A percentile compares a stretch with the other conserved stretches of the same genome.
phyloP scores from a whole-genome alignment of 1,140 invertebrate genomes.

The Pseudomyrmex flavicornis region DNA sequence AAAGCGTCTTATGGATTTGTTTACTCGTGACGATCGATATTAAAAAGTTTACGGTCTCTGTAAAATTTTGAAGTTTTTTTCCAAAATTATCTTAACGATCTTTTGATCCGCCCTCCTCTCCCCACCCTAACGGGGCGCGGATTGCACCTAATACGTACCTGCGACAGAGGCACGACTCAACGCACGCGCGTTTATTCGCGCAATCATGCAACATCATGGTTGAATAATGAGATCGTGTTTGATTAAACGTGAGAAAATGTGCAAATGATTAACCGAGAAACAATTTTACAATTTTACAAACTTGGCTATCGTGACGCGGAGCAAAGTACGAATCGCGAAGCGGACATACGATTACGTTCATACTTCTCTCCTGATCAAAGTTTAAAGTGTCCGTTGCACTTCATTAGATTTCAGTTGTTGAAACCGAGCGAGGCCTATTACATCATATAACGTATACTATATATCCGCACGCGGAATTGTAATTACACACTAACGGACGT shows the following conservation, averaged over 20 bases:
- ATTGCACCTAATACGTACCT: not conserved
- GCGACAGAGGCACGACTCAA: not conserved
- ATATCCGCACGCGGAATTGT: not conserved
- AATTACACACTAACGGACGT: not conserved
- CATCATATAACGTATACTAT: not conserved
- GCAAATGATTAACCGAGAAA: not conserved
- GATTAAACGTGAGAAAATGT: not conserved
- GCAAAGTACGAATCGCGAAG: slow-evolving; percentile 19
- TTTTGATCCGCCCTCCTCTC: not conserved
- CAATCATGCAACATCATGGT: not conserved
- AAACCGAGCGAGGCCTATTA: not conserved
- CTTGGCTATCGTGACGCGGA: not conserved
- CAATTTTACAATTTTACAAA: slow-evolving; percentile 13
- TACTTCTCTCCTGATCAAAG: slow-evolving; percentile 18
- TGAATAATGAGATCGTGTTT: not conserved
- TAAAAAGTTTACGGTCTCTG: too few species aligned
- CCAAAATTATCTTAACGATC: not conserved
- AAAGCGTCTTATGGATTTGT: too few species aligned
- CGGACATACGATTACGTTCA: not conserved
- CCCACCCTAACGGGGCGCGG: not conserved
- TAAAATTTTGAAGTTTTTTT: not conserved
- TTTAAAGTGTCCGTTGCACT: slow-evolving; percentile 19
- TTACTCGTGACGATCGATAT: too few species aligned
- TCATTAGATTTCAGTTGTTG: too few species aligned
- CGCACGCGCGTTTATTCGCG: slow-evolving; percentile 27